Base-by-base conservation (phyloP, 2,797 vertebrate species). In the Rhadinocentrus ornatus region DNA sequence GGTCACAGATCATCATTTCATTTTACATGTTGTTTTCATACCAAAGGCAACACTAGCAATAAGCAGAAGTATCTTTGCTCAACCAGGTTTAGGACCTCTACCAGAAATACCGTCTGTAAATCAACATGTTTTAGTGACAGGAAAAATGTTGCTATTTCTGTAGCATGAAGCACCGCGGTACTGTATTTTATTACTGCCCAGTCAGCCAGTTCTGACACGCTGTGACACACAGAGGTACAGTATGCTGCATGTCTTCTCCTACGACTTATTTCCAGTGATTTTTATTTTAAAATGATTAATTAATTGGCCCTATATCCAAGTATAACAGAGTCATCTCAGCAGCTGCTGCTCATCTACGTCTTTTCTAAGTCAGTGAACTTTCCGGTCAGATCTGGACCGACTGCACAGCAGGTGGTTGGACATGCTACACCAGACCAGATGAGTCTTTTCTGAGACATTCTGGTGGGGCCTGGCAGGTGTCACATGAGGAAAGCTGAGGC, bases 121-220 rank as follows among this genome's bases (percentile, higher is more conserved):
- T 90, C 84, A 90, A 52, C 48, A 65, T 80, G 63, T 88, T 89
- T 90, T 80, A 71, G 78, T 86, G 86, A 86, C 90, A 85, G 78
- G 73, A 80, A 83, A 87, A 84, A 85, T 80, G 78, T 75, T 79
- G 80, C 90, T 93, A 93, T 92, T 90, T 70, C 77, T 87, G 88
- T 77, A 74, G 60, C 77, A 55, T 70, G 76, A 73, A 81, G 77
- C 83, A 65, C 20, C 69, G 34, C 81, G 71, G 60, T 55, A 69
- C 56, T 83, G 86, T 84, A 89, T 92, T 91, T 77, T 58, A 80
- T 90, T 92, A 87, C 92, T 52, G 85, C 83, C 35, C 78, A 26
- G 74, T 91, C 90, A 91, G 85, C 80, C 34, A 8, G 55, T 78
- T 71, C 10, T 22, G 22, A 52, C 55, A 56, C 64, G 66, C 35